Evolutionary conservation across 2,888 invertebrate genomes (phyloP).

Genomic region (Apamea monoglypha): DNA sequence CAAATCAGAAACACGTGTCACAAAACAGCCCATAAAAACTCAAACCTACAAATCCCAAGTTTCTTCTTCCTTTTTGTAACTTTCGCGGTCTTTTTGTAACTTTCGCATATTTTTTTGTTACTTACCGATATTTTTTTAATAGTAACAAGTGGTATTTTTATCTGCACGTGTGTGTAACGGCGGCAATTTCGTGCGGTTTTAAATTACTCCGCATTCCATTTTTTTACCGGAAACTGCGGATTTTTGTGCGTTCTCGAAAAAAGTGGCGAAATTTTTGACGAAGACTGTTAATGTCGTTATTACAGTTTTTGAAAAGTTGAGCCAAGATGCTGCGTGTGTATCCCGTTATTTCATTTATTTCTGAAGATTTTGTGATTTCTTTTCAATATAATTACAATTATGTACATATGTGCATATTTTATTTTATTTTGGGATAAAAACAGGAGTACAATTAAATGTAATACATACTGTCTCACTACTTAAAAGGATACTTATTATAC

Average conservation of each 20-base stretch:
- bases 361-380: background rate
- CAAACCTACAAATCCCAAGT: conserved; percentile 60
- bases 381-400: background rate
- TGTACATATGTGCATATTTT: background rate
- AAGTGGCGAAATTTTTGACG: conserved; percentile 74
- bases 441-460: too few species aligned
- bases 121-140: conserved; percentile 61
- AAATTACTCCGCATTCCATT: conserved; percentile 85
- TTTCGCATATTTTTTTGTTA: conserved; percentile 58
- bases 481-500: too few species aligned
- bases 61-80: conserved; percentile 67
- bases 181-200: conserved; percentile 86
- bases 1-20: conserved; percentile 88
- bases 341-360: conserved; percentile 17
- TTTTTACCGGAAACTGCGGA: conserved; percentile 87
- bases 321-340: background rate
- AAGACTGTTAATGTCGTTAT: conserved; percentile 69
- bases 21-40: conserved; percentile 66
- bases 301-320: conserved; percentile 21
- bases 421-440: too few species aligned
- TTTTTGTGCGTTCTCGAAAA: conserved; percentile 80
- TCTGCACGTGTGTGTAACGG: conserved; percentile 85
- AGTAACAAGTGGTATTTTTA: conserved; percentile 77
- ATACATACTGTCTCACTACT: too few species aligned
- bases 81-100: conserved; percentile 66